Percentiles rank a stretch among this genome's conserved stretches.
phyloP scores from a whole-genome alignment of 2,113 vertebrate species.

The Clinocottus analis region DNA sequence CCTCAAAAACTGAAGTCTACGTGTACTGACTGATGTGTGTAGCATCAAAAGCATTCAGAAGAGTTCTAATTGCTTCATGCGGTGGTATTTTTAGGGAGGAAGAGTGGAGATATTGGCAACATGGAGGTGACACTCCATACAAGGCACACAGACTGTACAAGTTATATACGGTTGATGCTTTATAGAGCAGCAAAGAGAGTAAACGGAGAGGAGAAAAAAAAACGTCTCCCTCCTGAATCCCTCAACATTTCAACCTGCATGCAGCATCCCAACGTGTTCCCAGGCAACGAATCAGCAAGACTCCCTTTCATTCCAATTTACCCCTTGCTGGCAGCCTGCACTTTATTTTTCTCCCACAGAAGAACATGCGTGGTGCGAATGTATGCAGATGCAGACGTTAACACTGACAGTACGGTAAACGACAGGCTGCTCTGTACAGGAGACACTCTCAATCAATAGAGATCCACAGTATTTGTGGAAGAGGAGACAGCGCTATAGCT shows the following conservation, averaged over 20 bases:
- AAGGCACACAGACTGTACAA: not conserved
- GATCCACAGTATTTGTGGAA: too few species aligned
- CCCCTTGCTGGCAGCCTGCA: slow-evolving; percentile 42
- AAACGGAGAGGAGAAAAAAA: not conserved
- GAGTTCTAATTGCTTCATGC: not conserved
- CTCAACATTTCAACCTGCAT: slow-evolving; percentile 34
- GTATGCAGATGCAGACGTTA: not conserved
- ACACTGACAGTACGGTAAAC: not conserved
- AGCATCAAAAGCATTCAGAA: slow-evolving; percentile 1
- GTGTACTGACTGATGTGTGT: not conserved
- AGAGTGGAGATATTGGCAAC: slow-evolving; percentile 25
- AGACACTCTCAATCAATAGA: not conserved
- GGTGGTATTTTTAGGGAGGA: slow-evolving; percentile 27
- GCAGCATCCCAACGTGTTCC: slow-evolving; percentile 46
- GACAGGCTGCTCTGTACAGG: not conserved
- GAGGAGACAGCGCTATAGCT: not conserved
- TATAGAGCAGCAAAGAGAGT: slow-evolving; percentile 3
- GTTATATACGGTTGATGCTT: not conserved
- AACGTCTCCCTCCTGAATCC: slow-evolving; percentile 4
- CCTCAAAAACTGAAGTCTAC: slow-evolving; percentile 11
- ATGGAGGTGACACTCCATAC: slow-evolving; percentile 6
- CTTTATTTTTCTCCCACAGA: slow-evolving; percentile 33
- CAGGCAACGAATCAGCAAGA: slow-evolving; percentile 58
- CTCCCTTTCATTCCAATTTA: slow-evolving; percentile 46
- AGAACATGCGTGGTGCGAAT: not conserved